Evolutionary conservation across 2,888 invertebrate species (phyloP).

Genomic region (Drosophila acutilabella): DNA sequence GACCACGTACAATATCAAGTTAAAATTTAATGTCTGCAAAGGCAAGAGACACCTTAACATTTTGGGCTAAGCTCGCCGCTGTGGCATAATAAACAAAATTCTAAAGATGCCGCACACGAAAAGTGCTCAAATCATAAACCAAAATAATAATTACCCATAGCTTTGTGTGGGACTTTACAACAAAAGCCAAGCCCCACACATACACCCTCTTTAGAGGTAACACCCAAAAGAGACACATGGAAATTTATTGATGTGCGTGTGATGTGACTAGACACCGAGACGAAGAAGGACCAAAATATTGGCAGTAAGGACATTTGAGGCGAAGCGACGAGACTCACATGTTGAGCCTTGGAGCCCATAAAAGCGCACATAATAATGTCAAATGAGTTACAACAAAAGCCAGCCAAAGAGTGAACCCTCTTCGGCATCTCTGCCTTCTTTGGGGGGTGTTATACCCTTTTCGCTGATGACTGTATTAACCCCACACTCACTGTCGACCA

Average conservation of each 20-base stretch:
- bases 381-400: conserved; percentile 80
- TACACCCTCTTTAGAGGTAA: conserved; percentile 1
- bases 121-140: conserved; percentile 75
- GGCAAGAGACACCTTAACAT: conserved; percentile 48
- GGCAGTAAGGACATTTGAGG: conserved; percentile 37
- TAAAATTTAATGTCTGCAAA: conserved; percentile 68
- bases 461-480: conserved; percentile 77
- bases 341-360: conserved; percentile 76
- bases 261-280: conserved; percentile 66
- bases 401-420: conserved; percentile 28
- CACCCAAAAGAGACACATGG: conserved; percentile 52
- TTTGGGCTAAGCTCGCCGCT: conserved; percentile 54
- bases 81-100: conserved; percentile 73
- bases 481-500: conserved; percentile 14
- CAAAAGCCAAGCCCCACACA: conserved; percentile 54
- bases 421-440: background rate
- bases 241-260: conserved; percentile 77
- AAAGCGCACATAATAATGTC: conserved; percentile 81
- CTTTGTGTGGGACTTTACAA: conserved; percentile 67
- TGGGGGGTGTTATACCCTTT: conserved; percentile 55
- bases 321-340: conserved; percentile 43
- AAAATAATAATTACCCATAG: conserved; percentile 80
- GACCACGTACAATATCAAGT: conserved; percentile 49
- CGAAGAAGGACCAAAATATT: conserved; percentile 36
- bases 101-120: conserved; percentile 64